Evolutionary conservation across 1,140 invertebrate genomes (phyloP), one percentile per base, ranked within the genome.

Genomic region (Cydia fagiglandana): DNA sequence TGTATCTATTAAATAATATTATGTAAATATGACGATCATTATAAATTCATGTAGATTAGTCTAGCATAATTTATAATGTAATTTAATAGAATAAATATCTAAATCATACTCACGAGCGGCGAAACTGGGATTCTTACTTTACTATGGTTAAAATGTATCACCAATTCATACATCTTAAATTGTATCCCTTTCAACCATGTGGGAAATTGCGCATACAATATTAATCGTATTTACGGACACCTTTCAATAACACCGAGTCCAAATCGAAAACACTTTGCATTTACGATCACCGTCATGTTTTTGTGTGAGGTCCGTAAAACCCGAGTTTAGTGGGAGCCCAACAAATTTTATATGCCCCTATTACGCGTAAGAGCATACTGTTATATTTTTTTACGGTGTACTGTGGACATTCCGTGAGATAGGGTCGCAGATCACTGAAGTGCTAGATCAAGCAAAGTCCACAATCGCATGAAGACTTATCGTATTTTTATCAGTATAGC

Each of bases 321-420:
- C 30, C 9, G n/a, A 70, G 30, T 70, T 70, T 41, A 70, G 66
- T 70, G 66, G 45, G 66, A n/a, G 15, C 66, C 66, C 66, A 70
- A 70, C 66, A 70, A 70, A 70, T 70, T 70, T 70, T 70, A 70
- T 70, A 70, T 45, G 66, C 66, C 34, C 56, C 66, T 70, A 70
- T 70, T 70, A 70, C 66, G 66, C 30, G 30, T 70, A 70, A 70
- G 66, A 70, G 66, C 66, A 70, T 70, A 70, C 66, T 70, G 66
- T 70, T 70, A 70, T 70, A 45, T 70, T 38, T 70, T 66, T 70
- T 70, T 70, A 70, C 66, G 66, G 66, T 70, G 6, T 70, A 70
- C 17, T 70, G 34, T 70, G 66, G 66, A n/a, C 30, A 70, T 70
- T 70, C 30, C 66, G 66, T 70, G 66, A 2, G 34, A 70, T 45